Conservation (phyloP, 2,888 invertebrate species). For the Automeris io region DNA sequence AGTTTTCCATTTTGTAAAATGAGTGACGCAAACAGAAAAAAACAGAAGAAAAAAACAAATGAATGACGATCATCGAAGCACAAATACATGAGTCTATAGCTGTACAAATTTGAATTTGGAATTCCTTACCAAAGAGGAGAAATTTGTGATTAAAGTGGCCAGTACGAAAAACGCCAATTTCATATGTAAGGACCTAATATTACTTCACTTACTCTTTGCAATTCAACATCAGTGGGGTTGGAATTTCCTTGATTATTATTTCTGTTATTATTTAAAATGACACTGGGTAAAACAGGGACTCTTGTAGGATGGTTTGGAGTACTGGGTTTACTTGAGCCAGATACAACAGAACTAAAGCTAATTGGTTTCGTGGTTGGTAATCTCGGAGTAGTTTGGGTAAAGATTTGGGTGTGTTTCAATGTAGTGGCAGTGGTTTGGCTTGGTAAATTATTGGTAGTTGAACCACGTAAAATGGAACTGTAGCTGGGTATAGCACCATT, state of each 20-base stretch:
- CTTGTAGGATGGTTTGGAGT: conserved; percentile 16
- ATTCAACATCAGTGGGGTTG: conserved; percentile 77
- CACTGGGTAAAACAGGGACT: conserved; percentile 51
- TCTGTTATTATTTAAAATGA: conserved; percentile 55
- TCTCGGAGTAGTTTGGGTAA: conserved; percentile 22
- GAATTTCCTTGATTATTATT: conserved; percentile 33
- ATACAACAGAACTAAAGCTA: conserved; percentile 48
- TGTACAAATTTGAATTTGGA: too few species aligned
- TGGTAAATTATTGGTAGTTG: conserved; percentile 23
- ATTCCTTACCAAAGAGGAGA: too few species aligned
- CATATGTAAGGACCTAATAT: too few species aligned
- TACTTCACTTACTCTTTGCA: conserved; percentile 83
- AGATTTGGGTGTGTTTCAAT: conserved; percentile 16
- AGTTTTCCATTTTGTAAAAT: too few species aligned
- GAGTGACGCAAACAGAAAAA: too few species aligned
- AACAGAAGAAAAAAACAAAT: too few species aligned
- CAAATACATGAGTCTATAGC: too few species aligned
- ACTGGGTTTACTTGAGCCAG: conserved; percentile 39
- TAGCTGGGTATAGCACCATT: conserved; percentile 57
- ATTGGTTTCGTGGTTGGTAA: conserved; percentile 38
- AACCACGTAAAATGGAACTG: conserved; percentile 49
- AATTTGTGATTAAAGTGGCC: too few species aligned
- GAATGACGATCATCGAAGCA: too few species aligned
- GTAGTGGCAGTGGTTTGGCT: conserved; percentile 15
- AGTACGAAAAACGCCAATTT: too few species aligned